phyloP scores from a whole-genome alignment of 2,113 vertebrate species.

The Serinus canaria region DNA sequence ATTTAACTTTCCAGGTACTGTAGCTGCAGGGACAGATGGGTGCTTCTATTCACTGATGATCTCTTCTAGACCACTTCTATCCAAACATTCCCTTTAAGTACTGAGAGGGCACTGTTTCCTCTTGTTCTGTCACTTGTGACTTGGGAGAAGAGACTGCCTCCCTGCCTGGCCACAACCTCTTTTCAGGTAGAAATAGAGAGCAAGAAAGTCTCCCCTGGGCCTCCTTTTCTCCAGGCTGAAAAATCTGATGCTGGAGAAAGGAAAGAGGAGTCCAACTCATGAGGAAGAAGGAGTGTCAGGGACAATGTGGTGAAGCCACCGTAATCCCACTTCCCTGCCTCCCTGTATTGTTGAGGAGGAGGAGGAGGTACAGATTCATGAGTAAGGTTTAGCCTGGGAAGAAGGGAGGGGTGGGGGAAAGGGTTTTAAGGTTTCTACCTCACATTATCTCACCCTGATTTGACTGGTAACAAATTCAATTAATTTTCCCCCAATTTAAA shows the following conservation, averaged over 20 bases:
- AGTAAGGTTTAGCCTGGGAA: neutral
- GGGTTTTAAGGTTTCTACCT: neutral
- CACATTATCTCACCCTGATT: neutral
- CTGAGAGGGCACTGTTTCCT: neutral
- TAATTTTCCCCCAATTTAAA: neutral
- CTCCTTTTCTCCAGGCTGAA: neutral
- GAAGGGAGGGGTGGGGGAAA: neutral
- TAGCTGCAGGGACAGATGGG: neutral
- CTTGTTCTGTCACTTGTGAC: neutral
- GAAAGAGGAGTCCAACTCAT: neutral
- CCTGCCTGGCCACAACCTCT: too few species aligned
- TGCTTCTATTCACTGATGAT: neutral
- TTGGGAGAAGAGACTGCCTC: neutral
- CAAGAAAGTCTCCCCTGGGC: neutral
- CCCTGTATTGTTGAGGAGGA: neutral
- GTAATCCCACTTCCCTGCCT: fast-evolving
- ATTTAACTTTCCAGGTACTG: neutral
- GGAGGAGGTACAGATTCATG: neutral
- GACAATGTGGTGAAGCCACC: fast-evolving
- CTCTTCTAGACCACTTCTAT: neutral
- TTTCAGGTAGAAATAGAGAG: neutral
- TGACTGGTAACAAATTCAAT: neutral
- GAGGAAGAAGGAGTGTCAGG: neutral
- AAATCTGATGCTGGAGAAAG: too few species aligned
- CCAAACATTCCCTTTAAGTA: neutral